A percentile compares a stretch with the other conserved stretches of the same genome.
phyloP scores from a whole-genome alignment of 2,113 vertebrate species.

The Lipophrys pholis region DNA sequence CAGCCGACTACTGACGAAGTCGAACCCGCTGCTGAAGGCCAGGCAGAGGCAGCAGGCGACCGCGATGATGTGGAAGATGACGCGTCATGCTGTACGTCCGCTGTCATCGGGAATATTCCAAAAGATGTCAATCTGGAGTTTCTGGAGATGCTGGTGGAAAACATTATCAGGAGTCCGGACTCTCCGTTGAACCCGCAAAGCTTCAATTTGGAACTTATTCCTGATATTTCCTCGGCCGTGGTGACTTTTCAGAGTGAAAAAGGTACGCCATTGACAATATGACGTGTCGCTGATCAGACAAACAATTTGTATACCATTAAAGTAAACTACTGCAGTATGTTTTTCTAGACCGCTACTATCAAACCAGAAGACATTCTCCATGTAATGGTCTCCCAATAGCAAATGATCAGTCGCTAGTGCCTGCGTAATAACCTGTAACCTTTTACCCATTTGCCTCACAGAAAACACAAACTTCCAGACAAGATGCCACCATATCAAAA shows the following conservation, averaged over 20 bases:
- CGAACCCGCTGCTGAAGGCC: not conserved
- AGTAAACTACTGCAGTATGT: not conserved
- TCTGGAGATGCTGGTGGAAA: slow-evolving; percentile 87
- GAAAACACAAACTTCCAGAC: slow-evolving; percentile 77
- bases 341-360: too few species aligned
- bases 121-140: slow-evolving; percentile 41
- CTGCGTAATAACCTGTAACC: not conserved
- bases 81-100: slow-evolving; percentile 26
- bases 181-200: slow-evolving; percentile 54
- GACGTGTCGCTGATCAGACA: too few species aligned
- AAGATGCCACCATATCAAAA: slow-evolving; percentile 68
- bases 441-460: slow-evolving; percentile 62
- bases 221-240: slow-evolving; percentile 78
- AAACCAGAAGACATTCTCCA: not conserved
- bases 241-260: slow-evolving; percentile 81
- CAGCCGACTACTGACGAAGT: not conserved
- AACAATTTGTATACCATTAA: not conserved
- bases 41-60: not conserved
- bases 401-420: too few species aligned
- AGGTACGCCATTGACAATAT: slow-evolving; percentile 71
- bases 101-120: slow-evolving; percentile 84
- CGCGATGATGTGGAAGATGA: slow-evolving; percentile 11
- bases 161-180: slow-evolving; percentile 66
- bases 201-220: slow-evolving; percentile 86
- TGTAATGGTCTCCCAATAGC: not conserved